Conservation (phyloP, 2,113 vertebrate species). For the Odocoileus virginianus region DNA sequence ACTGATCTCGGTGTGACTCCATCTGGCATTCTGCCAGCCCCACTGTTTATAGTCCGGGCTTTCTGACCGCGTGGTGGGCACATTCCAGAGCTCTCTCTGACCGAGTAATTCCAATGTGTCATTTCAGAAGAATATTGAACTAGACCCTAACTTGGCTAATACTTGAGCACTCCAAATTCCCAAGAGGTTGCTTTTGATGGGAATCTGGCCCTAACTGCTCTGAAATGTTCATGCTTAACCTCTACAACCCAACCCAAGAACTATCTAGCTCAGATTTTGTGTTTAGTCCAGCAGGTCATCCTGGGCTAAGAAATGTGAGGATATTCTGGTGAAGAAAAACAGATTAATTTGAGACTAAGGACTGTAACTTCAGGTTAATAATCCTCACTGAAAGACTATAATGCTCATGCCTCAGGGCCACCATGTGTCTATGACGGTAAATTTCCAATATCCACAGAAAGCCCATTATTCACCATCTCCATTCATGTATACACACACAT, state of each 20-base stretch:
- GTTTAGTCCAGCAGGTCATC: background rate
- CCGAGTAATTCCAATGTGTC: conserved; percentile 69
- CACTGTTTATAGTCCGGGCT: conserved; percentile 11
- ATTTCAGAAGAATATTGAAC: conserved; percentile 68
- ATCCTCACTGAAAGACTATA: background rate
- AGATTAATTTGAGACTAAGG: background rate
- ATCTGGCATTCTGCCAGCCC: conserved; percentile 16
- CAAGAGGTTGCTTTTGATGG: conserved; percentile 54
- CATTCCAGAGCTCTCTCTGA: conserved; percentile 62
- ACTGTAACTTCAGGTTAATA: background rate
- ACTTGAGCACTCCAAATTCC: conserved; percentile 57
- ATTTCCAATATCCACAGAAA: background rate
- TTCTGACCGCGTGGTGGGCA: conserved; percentile 19
- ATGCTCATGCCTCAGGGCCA: background rate
- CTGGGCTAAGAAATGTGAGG: conserved; percentile 30
- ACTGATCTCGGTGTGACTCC: background rate
- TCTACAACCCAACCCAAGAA: conserved; percentile 33
- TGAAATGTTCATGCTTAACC: conserved; percentile 61
- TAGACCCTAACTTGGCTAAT: conserved; percentile 64
- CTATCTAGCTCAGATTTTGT: background rate
- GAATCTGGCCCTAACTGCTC: conserved; percentile 55
- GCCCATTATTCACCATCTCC: background rate
- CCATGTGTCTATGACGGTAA: background rate
- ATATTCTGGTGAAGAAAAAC: background rate
- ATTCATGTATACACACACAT: background rate